Percentiles rank a stretch among this genome's conserved stretches.
phyloP scores from a whole-genome alignment of 2,888 invertebrate genomes.

The Cataglyphis altisquamis region DNA sequence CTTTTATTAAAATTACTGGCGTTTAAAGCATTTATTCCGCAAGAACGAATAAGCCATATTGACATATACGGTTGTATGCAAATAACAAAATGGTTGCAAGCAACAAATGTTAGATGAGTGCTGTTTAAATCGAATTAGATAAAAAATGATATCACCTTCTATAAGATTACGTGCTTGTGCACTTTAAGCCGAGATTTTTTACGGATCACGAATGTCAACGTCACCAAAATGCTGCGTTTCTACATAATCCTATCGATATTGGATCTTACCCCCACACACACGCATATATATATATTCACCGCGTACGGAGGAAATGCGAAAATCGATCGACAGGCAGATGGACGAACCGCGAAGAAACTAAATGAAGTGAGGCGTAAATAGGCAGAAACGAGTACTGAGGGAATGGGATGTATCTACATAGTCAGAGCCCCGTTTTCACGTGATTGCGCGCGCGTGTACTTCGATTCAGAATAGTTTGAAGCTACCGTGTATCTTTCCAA shows the following conservation, averaged over 20 bases:
- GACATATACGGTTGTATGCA: slow-evolving; percentile 5
- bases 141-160: slow-evolving; percentile 35
- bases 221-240: slow-evolving; percentile 25
- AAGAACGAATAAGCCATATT: slow-evolving; percentile 27
- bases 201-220: slow-evolving; percentile 52
- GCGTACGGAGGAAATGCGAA: background rate
- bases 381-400: slow-evolving; percentile 64
- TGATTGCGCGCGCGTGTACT: slow-evolving; percentile 56
- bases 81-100: slow-evolving; percentile 20
- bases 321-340: slow-evolving; percentile 59
- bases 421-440: slow-evolving; percentile 53
- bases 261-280: slow-evolving; percentile 33
- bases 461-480: slow-evolving; percentile 25
- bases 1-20: slow-evolving; percentile 45
- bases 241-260: slow-evolving; percentile 47
- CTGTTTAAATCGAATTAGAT: slow-evolving; percentile 29
- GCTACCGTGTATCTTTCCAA: background rate
- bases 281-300: background rate
- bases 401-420: slow-evolving; percentile 29
- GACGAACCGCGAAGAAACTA: slow-evolving; percentile 69
- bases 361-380: slow-evolving; percentile 78
- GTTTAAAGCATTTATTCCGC: slow-evolving; percentile 38
- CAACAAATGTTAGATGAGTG: background rate
- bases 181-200: slow-evolving; percentile 39
- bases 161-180: slow-evolving; percentile 42